These are phyloP conservation scores for Gymnoscopelus microlampas DNA, from an alignment of 2,797 vertebrate species.

Conservation along the genomic window DNA sequence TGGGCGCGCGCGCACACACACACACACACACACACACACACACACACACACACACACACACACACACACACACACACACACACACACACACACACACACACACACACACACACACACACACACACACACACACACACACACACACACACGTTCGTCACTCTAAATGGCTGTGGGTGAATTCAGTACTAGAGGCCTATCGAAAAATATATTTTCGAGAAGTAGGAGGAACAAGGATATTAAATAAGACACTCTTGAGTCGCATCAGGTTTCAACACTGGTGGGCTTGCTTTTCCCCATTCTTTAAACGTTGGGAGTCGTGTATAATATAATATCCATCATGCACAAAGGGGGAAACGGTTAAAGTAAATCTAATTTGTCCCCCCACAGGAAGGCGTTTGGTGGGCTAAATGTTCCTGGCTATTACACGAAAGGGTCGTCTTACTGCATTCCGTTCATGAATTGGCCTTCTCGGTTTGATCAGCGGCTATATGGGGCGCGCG, in stretches of 20 bases:
- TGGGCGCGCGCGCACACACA: conserved; percentile 1
- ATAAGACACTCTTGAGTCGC: conserved; percentile 20
- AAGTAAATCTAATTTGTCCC: conserved; percentile 70
- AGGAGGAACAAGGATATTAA: neutral
- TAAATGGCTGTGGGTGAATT: neutral
- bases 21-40: conserved; percentile 13
- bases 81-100: neutral
- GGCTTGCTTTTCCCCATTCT: conserved; percentile 44
- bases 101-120: neutral
- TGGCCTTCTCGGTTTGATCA: conserved; percentile 41
- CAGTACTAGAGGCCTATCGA: neutral
- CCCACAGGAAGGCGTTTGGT: conserved; percentile 58
- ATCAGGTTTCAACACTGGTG: conserved; percentile 55
- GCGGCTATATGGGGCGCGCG: neutral
- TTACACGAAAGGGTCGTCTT: conserved; percentile 49
- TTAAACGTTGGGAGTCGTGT: conserved; percentile 49
- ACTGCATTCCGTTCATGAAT: conserved; percentile 32
- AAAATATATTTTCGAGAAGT: conserved; percentile 1
- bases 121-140: conserved; percentile 9
- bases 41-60: conserved; percentile 5
- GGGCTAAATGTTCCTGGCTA: conserved; percentile 48
- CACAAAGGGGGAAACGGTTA: conserved; percentile 56
- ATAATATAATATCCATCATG: conserved; percentile 64
- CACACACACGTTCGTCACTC: neutral
- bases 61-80: conserved; percentile 7